phyloP scores from a whole-genome alignment of 2,888 invertebrate species.

The Andrena bucephala region DNA sequence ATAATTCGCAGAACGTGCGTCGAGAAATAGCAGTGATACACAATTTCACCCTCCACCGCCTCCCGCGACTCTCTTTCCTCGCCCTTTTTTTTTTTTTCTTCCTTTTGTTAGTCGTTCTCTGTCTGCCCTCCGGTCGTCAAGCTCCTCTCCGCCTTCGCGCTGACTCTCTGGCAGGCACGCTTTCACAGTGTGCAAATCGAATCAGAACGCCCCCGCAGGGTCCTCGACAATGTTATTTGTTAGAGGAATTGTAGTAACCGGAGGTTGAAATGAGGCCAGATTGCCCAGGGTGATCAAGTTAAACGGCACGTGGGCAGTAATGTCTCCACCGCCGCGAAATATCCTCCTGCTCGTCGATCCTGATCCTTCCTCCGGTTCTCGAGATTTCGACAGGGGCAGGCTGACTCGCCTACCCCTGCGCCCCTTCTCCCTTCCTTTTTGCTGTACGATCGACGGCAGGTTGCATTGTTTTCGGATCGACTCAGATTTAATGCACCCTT shows the following conservation, averaged over 20 bases:
- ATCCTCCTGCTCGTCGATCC: conserved; percentile 33
- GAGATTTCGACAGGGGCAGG: conserved; percentile 29
- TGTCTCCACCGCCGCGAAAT: conserved; percentile 59
- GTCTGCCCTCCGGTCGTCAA: conserved; percentile 26
- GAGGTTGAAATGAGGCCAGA: conserved; percentile 85
- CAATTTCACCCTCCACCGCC: conserved; percentile 25
- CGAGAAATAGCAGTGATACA: conserved; percentile 13
- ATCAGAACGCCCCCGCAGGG: conserved; percentile 81
- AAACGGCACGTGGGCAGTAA: conserved; percentile 84
- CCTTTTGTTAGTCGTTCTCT: conserved; percentile 22
- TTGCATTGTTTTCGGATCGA: not conserved
- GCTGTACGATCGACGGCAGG: not conserved
- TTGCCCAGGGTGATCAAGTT: conserved; percentile 84
- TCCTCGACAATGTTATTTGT: conserved; percentile 84
- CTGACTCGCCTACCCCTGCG: not conserved
- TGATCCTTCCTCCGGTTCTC: conserved; percentile 28
- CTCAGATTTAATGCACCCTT: too few species aligned
- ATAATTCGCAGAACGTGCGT: conserved; percentile 10
- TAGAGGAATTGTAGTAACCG: conserved; percentile 83
- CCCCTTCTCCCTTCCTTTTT: not conserved
- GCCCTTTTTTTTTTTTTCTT: not conserved
- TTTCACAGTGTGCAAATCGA: conserved; percentile 82
- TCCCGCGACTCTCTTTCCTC: too few species aligned
- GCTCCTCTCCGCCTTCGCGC: conserved; percentile 16
- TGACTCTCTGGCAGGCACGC: conserved; percentile 52